Evolutionary conservation across 2,113 vertebrate species (phyloP).

Genomic region (Sminthopsis crassicaudata): DNA sequence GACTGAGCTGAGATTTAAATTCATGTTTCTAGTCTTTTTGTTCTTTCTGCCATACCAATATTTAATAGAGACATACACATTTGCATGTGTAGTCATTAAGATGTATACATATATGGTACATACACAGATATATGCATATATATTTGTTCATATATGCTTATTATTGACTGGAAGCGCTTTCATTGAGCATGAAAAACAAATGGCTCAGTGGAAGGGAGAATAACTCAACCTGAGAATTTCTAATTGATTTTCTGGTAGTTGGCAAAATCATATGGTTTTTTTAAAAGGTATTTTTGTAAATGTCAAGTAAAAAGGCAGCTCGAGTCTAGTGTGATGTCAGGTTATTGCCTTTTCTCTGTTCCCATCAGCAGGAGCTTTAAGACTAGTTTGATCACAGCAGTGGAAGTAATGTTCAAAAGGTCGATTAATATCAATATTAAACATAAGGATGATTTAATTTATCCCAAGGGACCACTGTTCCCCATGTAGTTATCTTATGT

Average conservation of each 20-base stretch:
- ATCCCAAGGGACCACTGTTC: neutral
- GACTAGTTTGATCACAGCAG: neutral
- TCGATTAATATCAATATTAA: conserved; percentile 7
- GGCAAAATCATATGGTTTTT: neutral
- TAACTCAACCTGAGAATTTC: neutral
- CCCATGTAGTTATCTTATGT: neutral
- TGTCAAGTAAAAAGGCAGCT: conserved; percentile 1
- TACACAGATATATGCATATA: too few relatives aligned
- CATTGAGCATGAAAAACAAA: neutral
- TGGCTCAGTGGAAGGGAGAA: neutral
- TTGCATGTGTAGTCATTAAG: neutral
- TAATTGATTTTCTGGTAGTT: conserved; percentile 51
- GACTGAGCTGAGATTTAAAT: neutral
- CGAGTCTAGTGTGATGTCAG: neutral
- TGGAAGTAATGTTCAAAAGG: neutral
- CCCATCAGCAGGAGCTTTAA: conserved; percentile 1
- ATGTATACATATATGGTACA: neutral
- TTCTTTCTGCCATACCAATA: neutral
- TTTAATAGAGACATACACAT: neutral
- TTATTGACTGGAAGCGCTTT: neutral
- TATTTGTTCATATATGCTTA: neutral
- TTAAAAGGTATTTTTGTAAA: conserved; percentile 1
- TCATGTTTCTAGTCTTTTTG: neutral
- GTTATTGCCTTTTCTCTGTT: conserved; percentile 5
- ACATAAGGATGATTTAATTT: neutral